Evolutionary conservation across 2,113 vertebrate species (phyloP).

Genomic region (Empidonax traillii): DNA sequence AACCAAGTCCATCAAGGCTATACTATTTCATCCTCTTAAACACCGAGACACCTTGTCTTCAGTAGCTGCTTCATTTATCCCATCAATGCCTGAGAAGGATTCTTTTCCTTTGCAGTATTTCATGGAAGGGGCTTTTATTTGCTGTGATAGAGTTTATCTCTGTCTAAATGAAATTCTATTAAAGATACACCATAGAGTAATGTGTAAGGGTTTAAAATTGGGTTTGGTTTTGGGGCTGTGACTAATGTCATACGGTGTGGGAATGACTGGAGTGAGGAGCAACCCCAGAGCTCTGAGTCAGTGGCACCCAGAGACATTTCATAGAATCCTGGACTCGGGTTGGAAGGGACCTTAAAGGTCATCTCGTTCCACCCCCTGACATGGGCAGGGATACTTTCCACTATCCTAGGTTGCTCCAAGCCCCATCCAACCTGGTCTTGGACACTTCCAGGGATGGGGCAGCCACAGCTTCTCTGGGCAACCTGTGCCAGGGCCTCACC

Average conservation of each 20-base stretch:
- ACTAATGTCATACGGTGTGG: not conserved
- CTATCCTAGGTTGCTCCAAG: not conserved
- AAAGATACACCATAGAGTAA: accelerated
- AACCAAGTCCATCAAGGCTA: conserved; percentile 7
- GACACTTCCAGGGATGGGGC: not conserved
- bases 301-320: not conserved
- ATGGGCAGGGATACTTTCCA: not conserved
- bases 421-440: not conserved
- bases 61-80: not conserved
- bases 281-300: not conserved
- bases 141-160: not conserved
- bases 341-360: accelerated
- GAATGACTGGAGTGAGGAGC: not conserved
- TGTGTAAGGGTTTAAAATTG: not conserved
- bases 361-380: not conserved
- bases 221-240: not conserved
- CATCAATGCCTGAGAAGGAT: not conserved
- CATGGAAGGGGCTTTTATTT: not conserved
- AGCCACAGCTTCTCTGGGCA: not conserved
- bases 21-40: not conserved
- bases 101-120: not conserved
- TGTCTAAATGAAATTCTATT: not conserved
- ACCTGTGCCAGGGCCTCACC: not conserved
- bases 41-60: not conserved
- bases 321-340: not conserved